Evolutionary conservation across 2,113 vertebrate genomes (phyloP).

Genomic region (Esox niger): DNA sequence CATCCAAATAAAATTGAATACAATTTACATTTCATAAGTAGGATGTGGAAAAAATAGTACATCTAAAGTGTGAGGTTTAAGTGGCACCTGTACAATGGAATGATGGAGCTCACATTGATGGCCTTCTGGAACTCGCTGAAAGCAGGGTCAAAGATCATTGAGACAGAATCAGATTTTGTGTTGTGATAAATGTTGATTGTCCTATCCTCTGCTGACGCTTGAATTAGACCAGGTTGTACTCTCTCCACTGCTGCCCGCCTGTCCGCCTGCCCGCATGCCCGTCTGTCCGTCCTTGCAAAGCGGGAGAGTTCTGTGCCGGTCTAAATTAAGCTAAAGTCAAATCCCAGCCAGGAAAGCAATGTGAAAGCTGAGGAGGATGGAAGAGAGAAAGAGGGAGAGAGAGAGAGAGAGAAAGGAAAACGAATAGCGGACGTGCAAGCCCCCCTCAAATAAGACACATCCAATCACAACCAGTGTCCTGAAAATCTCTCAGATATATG

Average conservation of each 20-base stretch:
- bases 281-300: constrained; percentile 22
- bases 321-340: constrained; percentile 27
- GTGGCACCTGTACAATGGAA: not conserved
- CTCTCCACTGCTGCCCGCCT: not conserved
- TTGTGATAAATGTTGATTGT: not conserved
- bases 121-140: not conserved
- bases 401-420: constrained; percentile 31
- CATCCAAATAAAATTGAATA: too few species aligned
- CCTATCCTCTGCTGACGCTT: not conserved
- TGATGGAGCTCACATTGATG: not conserved
- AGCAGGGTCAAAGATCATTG: not conserved
- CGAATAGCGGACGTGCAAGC: constrained; percentile 28
- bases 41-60: not conserved
- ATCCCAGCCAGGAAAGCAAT: constrained; percentile 20
- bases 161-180: not conserved
- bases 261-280: not conserved
- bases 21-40: not conserved
- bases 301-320: constrained; percentile 19
- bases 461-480: not conserved
- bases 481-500: not conserved
- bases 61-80: not conserved
- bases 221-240: not conserved
- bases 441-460: constrained; percentile 21
- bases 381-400: not conserved
- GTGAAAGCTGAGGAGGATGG: not conserved